Conservation (phyloP, 2,113 vertebrate species). For the Choloepus hoffmanni region DNA sequence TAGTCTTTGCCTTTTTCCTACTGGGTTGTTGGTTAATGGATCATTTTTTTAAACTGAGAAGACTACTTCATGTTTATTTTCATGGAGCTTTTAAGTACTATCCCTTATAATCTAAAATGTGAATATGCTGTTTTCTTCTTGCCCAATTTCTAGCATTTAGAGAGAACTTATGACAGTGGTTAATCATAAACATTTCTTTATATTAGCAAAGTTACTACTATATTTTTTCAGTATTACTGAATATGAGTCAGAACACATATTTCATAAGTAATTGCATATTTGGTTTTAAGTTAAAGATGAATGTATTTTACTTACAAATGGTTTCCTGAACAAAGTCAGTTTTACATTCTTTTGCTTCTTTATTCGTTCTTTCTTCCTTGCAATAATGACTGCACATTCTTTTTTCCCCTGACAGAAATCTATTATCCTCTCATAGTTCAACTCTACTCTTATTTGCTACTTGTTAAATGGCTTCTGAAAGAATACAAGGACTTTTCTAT, state of each 20-base stretch:
- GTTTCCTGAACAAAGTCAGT: slow-evolving; percentile 62
- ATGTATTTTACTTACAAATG: slow-evolving; percentile 65
- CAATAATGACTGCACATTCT: slow-evolving; percentile 15
- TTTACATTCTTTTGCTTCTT: slow-evolving; percentile 61
- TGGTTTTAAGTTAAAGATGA: slow-evolving; percentile 6
- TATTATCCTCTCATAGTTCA: slow-evolving; percentile 79
- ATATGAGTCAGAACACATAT: neutral
- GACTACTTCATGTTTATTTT: slow-evolving; percentile 80
- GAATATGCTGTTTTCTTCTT: slow-evolving; percentile 74
- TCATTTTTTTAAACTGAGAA: slow-evolving; percentile 51
- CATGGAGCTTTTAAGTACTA: slow-evolving; percentile 73
- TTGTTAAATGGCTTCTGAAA: slow-evolving; percentile 81
- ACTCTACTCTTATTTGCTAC: slow-evolving; percentile 80
- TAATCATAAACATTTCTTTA: slow-evolving; percentile 68
- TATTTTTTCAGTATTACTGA: neutral
- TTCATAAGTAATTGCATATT: slow-evolving; percentile 53
- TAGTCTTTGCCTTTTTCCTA: neutral
- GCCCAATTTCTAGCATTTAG: slow-evolving; percentile 77
- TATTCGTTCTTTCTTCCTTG: slow-evolving; percentile 79
- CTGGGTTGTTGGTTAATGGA: slow-evolving; percentile 52
- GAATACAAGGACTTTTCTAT: slow-evolving; percentile 82
- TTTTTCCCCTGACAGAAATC: slow-evolving; percentile 77
- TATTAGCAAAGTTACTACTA: slow-evolving; percentile 25
- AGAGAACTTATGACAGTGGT: slow-evolving; percentile 71
- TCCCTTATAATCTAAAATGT: slow-evolving; percentile 69